phyloP scores from a whole-genome alignment of 1,140 invertebrate species.

The Magallana angulata region DNA sequence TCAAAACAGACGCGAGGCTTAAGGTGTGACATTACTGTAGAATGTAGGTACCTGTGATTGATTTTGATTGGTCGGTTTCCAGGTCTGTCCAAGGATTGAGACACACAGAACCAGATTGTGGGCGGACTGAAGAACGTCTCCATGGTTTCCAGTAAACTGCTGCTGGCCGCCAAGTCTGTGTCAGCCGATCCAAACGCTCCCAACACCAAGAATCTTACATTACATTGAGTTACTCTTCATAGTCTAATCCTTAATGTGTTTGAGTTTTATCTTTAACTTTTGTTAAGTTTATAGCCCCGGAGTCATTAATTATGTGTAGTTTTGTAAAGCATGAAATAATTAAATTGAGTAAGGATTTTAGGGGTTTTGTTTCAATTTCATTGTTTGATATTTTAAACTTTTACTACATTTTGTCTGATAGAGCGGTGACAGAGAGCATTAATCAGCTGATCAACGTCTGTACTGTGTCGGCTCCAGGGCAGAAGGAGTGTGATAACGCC shows the following conservation, averaged over 20 bases:
- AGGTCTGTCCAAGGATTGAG: constrained; percentile 71
- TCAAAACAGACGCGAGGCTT: no score
- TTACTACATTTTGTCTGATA: constrained; percentile 51
- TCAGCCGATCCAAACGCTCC: constrained; percentile 93
- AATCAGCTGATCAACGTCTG: constrained; percentile 92
- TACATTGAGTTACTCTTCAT: no score
- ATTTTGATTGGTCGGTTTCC: not conserved
- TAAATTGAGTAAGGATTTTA: no score
- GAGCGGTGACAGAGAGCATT: constrained; percentile 93
- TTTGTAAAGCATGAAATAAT: no score
- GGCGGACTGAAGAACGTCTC: constrained; percentile 92
- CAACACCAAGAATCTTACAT: constrained; percentile 90
- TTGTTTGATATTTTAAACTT: no score
- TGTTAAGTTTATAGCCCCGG: no score
- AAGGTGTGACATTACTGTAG: no score
- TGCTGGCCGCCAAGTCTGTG: constrained; percentile 92
- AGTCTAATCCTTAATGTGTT: no score
- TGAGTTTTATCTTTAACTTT: no score
- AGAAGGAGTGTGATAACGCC: constrained; percentile 98
- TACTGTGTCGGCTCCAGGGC: constrained; percentile 90
- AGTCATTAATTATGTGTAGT: no score
- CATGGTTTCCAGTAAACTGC: constrained; percentile 91
- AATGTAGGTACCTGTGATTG: not conserved
- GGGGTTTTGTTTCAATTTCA: no score
- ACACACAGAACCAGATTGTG: constrained; percentile 84